Base-by-base conservation (phyloP, 92 coral and sea anemone genomes). In the Pocillopora meandrina region DNA sequence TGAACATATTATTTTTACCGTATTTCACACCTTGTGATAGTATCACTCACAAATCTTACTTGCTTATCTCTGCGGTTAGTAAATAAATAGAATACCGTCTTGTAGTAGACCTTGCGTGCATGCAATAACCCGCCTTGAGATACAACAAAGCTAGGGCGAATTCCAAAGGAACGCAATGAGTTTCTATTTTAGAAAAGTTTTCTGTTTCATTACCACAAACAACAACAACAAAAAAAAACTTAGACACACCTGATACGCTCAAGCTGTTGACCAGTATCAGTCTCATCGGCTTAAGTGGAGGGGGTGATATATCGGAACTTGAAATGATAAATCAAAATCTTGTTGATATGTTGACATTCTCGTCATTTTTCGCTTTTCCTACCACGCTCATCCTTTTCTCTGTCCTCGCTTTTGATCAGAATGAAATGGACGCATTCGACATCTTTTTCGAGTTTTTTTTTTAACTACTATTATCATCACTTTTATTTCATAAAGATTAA, bases 311-410 rank as follows among this genome's bases (percentile, higher is more conserved):
- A 49, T 60, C 85, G 85, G 85, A 81, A 81, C 34, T 8, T 5
- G 59, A 71, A 81, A 81, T 81, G 85, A 81, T 70, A 70, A 81
- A 81, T 81, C 77, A 71, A 81, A 71, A 59, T 68, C 35, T 57
- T 13, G 77, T n/a, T 71, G 67, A 80, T 12, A 56, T 8, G 58
- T 68, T 55, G 26, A 18, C 75, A 80, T 80, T 56, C 56, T 75
- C 19, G 33, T 56, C 84, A 80, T 80, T 68, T 69, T 58, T 68
- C 49, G 15, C 23, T 21, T 33, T 10, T 17, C 75, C 68, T 20
- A 59, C 47, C 33, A 78, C 69, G 31, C 61, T 14, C 14, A 8
- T 47, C 11, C 35, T 34, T 20, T 11, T 58, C 1, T 75, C 16
- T 12, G 31, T 21, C 20, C 65, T 31, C 35, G 16, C 10, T 56